Conservation (phyloP, 2,888 invertebrate species). For the Spodoptera picta region DNA sequence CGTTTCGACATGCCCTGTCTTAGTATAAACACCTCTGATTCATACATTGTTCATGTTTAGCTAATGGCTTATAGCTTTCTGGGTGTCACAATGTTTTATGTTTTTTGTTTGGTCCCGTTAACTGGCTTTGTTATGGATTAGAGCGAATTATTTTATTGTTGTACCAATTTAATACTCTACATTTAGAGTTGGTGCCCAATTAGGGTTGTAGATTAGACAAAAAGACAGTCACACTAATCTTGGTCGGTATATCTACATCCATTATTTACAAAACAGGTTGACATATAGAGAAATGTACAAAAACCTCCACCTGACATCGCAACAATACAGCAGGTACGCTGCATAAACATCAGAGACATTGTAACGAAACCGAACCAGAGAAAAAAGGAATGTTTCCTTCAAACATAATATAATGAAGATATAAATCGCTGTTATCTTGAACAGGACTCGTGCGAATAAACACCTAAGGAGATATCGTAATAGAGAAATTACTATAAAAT, state of each 20-base stretch:
- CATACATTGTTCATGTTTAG: slow-evolving; percentile 74
- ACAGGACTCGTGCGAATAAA: slow-evolving; percentile 55
- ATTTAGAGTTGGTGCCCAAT: slow-evolving; percentile 13
- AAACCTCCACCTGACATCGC: slow-evolving; percentile 39
- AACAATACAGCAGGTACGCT: slow-evolving; percentile 36
- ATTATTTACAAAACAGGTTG: slow-evolving; percentile 31
- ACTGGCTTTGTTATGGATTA: slow-evolving; percentile 32
- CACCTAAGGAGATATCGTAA: slow-evolving; percentile 70
- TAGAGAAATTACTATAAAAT: slow-evolving; percentile 87
- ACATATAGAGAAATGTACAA: slow-evolving; percentile 40
- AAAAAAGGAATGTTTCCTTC: slow-evolving; percentile 40
- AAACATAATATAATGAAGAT: slow-evolving; percentile 59
- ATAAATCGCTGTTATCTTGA: slow-evolving; percentile 59
- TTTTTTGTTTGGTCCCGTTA: slow-evolving; percentile 48
- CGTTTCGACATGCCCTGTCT: slow-evolving; percentile 78
- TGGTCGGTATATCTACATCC: slow-evolving; percentile 7
- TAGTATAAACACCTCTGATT: slow-evolving; percentile 80
- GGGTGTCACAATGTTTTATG: slow-evolving; percentile 61
- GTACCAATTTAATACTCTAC: slow-evolving; percentile 13
- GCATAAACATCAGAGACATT: slow-evolving; percentile 48
- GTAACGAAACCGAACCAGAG: slow-evolving; percentile 32
- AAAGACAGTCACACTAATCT: background rate
- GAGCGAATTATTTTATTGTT: slow-evolving; percentile 29
- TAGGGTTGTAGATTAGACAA: background rate
- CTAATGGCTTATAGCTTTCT: slow-evolving; percentile 75